These are phyloP conservation scores for Anthoscopus minutus DNA, from an alignment of 2,113 vertebrate genomes.

Conservation along the genomic window DNA sequence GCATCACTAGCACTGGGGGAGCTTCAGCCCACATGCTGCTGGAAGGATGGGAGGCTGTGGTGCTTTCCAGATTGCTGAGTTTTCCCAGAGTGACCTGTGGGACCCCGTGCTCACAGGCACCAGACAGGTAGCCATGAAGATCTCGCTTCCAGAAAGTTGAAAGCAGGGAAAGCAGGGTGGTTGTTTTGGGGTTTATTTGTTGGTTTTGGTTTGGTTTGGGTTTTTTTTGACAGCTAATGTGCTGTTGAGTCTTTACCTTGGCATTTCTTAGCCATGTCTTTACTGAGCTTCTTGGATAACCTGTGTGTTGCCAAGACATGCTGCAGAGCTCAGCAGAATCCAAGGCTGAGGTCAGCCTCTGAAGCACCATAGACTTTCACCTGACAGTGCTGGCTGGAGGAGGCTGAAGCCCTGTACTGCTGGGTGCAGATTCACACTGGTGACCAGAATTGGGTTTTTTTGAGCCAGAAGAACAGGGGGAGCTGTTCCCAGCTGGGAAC, in stretches of 20 bases:
- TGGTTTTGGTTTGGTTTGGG: background rate
- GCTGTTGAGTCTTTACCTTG: background rate
- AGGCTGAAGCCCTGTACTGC: background rate
- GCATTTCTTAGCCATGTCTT: background rate
- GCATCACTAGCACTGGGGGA: fast-evolving
- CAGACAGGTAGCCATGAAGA: background rate
- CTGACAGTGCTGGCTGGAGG: background rate
- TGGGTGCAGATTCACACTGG: background rate
- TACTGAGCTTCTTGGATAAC: background rate
- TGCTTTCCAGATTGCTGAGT: background rate
- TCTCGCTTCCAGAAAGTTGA: background rate
- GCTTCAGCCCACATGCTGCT: background rate
- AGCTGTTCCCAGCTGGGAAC: too few relatives aligned
- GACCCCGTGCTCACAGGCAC: background rate
- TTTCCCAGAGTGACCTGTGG: background rate
- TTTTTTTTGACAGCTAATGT: background rate
- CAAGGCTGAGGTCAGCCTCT: background rate
- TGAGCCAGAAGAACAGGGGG: background rate
- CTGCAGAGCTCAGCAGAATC: background rate
- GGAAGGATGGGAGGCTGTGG: background rate
- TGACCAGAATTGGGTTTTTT: background rate
- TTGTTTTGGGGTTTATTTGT: background rate
- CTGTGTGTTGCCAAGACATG: background rate
- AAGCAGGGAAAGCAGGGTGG: background rate
- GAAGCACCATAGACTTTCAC: background rate